Base-by-base conservation (phyloP, 1,140 invertebrate species). In the Sweltsa coloradensis region DNA sequence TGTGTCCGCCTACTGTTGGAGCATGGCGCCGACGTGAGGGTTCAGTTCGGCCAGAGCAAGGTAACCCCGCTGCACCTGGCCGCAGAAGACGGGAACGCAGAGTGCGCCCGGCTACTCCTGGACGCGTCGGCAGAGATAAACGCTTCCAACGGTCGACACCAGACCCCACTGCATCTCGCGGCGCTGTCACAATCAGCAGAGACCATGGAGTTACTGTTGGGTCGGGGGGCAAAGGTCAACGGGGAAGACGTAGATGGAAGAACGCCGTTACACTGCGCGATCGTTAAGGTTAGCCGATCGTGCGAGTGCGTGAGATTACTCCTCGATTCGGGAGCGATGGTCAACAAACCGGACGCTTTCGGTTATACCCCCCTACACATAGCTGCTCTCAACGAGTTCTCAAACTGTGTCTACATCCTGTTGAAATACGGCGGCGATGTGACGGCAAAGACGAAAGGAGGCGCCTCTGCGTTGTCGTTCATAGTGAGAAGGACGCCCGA, bases 361-460 rank as follows among this genome's bases (percentile, higher is more conserved):
- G 89, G 81, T 43, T 92, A 80, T 65, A 88, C 76, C 23, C 81
- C 76, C 0, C 60, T 92, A 9, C 87, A 91, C 60, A 76, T 90
- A 26, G 86, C 87, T 2, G 88, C 87, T 0, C 65, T 89, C 3
- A 87, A 89, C 59, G 85, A 89, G 62, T 84, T 80, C 50, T 84
- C 85, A 3, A 69, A 71, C 19, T 83, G 83, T 54, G 85, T 85
- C 1, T 70, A 81, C 43, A 63, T 88, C 18, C 68, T 93, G 14
- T 62, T 92, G 42, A 72, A 72, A 59, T 79, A 73, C 58, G 88
- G 86, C 1, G 89, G 84, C 0, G 84, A 91, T 57, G 78, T 92
- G 0, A 90, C 85, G 3, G 70, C 79, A 0, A 68, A 77, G 42
- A 90, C 85, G 0, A 85, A 85, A 51, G 85, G 85, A 1, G 81